phyloP scores from a whole-genome alignment of 2,888 invertebrate genomes.

The Proisotoma minuta region DNA sequence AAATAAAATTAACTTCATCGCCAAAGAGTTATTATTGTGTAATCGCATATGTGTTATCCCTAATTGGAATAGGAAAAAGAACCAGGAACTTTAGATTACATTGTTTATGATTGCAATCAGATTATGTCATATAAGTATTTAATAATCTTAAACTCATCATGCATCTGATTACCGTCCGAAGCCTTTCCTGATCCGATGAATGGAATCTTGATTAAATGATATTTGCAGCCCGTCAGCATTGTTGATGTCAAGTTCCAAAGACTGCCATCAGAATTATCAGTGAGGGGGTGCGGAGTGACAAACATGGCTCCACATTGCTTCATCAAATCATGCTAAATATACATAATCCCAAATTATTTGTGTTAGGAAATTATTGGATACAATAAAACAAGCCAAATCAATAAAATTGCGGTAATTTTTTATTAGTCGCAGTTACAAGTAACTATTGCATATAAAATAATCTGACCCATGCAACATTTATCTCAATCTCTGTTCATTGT shows the following conservation, averaged over 20 bases:
- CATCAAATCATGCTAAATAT: slow-evolving; percentile 14
- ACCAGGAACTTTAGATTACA: background rate
- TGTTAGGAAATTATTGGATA: no score
- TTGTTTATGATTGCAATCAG: slow-evolving; percentile 13
- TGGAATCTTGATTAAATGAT: slow-evolving; percentile 50
- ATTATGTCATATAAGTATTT: no score
- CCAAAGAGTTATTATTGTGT: background rate
- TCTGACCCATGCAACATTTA: no score
- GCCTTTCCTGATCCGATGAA: slow-evolving; percentile 46
- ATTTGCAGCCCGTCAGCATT: slow-evolving; percentile 50
- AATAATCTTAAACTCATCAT: background rate
- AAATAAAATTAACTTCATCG: background rate
- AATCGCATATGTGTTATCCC: background rate
- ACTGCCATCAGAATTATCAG: slow-evolving; percentile 39
- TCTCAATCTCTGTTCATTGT: no score
- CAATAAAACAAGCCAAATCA: no score
- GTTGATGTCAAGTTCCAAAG: slow-evolving; percentile 38
- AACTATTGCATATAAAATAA: no score
- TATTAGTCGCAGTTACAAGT: no score
- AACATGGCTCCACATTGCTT: slow-evolving; percentile 33
- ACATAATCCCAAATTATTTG: no score
- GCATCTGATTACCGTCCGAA: slow-evolving; percentile 46
- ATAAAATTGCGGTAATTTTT: no score
- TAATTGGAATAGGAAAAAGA: background rate
- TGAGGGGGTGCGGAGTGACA: slow-evolving; percentile 40